phyloP scores from a whole-genome alignment of 2,797 vertebrate genomes.

The Threskiornis aethiopicus region DNA sequence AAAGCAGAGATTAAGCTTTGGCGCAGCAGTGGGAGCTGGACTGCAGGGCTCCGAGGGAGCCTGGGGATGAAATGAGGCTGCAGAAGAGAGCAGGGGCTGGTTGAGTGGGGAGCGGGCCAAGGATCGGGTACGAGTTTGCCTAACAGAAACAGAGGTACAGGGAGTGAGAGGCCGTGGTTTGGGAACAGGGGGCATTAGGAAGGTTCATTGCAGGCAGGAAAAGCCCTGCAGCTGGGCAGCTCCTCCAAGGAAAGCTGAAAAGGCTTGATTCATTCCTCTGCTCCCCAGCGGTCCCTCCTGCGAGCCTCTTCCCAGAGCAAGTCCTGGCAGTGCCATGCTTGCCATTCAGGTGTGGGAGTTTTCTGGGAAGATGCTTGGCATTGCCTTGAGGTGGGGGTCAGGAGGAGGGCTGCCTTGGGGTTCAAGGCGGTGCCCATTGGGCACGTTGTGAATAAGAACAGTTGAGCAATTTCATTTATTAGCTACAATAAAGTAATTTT shows the following conservation, averaged over 20 bases:
- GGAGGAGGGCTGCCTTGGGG: not conserved
- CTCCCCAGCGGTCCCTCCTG: not conserved
- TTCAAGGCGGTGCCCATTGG: not conserved
- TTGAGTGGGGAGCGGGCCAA: not conserved
- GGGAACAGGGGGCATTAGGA: not conserved
- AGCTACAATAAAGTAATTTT: not conserved
- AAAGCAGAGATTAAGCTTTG: not conserved
- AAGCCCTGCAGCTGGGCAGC: not conserved
- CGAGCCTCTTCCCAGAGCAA: not conserved
- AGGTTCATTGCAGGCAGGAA: not conserved
- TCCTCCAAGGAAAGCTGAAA: not conserved
- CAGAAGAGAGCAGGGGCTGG: not conserved
- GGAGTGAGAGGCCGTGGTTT: not conserved
- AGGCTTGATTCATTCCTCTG: not conserved
- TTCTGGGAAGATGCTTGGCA: not conserved
- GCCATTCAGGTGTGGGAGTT: not conserved
- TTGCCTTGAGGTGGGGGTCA: not conserved
- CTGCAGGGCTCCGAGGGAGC: not conserved
- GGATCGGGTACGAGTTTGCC: not conserved
- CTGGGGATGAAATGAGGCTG: not conserved
- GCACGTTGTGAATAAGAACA: not conserved
- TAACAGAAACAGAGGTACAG: not conserved
- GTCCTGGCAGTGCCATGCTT: rapidly evolving
- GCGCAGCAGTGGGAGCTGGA: not conserved
- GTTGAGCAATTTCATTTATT: conserved; percentile 29